phyloP scores from a whole-genome alignment of 2,113 vertebrate species.

The Rattus norvegicus region DNA sequence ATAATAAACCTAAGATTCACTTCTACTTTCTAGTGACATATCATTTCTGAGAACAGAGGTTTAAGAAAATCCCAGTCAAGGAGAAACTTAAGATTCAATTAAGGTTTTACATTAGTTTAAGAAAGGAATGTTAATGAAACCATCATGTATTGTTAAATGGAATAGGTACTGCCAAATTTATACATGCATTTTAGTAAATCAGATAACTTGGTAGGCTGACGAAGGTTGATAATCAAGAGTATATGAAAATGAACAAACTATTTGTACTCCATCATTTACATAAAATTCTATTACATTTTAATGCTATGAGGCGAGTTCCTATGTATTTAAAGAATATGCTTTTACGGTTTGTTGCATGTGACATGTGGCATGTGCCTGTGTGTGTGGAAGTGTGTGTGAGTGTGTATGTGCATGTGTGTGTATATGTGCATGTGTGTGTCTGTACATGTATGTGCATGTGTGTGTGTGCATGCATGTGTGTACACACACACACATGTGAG shows the following conservation, averaged over 20 bases:
- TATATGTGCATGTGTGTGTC: neutral
- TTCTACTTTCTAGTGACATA: neutral
- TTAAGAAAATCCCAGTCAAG: constrained; percentile 16
- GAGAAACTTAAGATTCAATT: constrained; percentile 59
- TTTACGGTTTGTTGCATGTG: neutral
- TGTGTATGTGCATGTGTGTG: too few relatives aligned
- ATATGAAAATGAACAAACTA: neutral
- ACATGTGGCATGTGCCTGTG: neutral
- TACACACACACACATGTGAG: too few relatives aligned
- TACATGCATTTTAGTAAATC: constrained; percentile 34
- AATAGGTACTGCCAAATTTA: neutral
- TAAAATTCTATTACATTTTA: constrained; percentile 39
- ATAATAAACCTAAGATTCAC: constrained; percentile 26
- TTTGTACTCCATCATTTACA: neutral
- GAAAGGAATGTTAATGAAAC: neutral
- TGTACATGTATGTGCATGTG: neutral
- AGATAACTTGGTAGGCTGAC: neutral
- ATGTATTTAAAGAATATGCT: neutral
- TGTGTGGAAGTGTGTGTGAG: too few relatives aligned
- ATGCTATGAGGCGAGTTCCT: neutral
- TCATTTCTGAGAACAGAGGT: neutral
- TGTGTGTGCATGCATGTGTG: too few relatives aligned
- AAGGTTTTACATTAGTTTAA: constrained; percentile 51
- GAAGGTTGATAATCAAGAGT: neutral
- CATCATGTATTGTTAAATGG: neutral